phyloP scores from a whole-genome alignment of 1,140 invertebrate genomes.

The Drosophila sechellia region DNA sequence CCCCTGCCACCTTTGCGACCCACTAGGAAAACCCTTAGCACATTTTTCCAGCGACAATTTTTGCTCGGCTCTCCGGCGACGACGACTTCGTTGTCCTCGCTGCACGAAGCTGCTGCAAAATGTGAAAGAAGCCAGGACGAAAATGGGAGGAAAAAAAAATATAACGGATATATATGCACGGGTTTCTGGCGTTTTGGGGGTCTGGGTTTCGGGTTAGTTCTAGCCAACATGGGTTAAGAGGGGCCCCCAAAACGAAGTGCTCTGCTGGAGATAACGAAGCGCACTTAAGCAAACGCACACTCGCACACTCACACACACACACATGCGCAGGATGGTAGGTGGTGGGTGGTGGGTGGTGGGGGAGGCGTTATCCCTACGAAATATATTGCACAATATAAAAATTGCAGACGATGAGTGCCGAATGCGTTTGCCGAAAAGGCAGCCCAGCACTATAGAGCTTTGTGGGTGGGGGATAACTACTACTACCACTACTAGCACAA shows the following conservation, averaged over 20 bases:
- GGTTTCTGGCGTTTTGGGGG: constrained; percentile 72
- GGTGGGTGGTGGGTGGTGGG: background rate
- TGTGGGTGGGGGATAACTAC: constrained; percentile 6
- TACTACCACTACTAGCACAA: constrained; percentile 11
- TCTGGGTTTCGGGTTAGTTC: constrained; percentile 62
- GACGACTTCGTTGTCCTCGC: constrained; percentile 31
- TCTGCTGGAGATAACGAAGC: constrained; percentile 81
- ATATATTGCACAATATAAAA: constrained; percentile 83
- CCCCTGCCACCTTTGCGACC: background rate
- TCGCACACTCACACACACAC: constrained; percentile 18
- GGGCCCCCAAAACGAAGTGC: constrained; percentile 79
- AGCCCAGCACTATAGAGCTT: constrained; percentile 34
- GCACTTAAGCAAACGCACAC: constrained; percentile 76
- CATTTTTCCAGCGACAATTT: constrained; percentile 83
- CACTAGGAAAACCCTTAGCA: constrained; percentile 65
- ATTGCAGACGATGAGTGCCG: constrained; percentile 78
- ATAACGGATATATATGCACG: constrained; percentile 4
- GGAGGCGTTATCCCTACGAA: constrained; percentile 68
- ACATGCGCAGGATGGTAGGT: constrained; percentile 9
- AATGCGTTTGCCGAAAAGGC: constrained; percentile 75
- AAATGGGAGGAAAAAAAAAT: constrained; percentile 7
- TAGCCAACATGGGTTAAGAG: constrained; percentile 41
- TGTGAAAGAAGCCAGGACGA: constrained; percentile 37
- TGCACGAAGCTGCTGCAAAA: constrained; percentile 73
- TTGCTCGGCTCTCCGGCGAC: constrained; percentile 58